Conservation (phyloP, 2,113 vertebrate genomes). For the Gnathonemus longibarbis region DNA sequence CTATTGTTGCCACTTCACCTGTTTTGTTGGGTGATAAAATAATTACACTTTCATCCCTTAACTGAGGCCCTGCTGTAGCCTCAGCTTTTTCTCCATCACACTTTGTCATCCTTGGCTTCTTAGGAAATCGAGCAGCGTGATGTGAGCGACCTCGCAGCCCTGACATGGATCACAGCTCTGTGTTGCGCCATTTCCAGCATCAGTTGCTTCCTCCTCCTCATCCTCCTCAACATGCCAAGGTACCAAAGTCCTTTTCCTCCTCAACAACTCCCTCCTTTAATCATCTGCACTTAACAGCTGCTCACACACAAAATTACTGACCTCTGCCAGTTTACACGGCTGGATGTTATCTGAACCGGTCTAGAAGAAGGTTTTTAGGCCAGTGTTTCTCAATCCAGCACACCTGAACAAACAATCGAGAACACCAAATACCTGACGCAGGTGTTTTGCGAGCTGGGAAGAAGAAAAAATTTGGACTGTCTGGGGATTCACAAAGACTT, state of each 20-base stretch:
- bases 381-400: not conserved
- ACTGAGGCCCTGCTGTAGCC: not conserved
- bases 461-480: not conserved
- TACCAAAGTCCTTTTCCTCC: constrained; percentile 2
- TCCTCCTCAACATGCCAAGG: constrained; percentile 53
- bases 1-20: not conserved
- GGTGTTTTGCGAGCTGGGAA: not conserved
- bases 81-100: not conserved
- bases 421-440: not conserved
- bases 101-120: not conserved
- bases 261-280: not conserved
- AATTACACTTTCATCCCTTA: not conserved
- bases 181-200: constrained; percentile 50
- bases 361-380: not conserved
- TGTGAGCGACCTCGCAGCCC: constrained; percentile 52
- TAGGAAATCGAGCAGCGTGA: constrained; percentile 47
- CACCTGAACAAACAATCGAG: not conserved
- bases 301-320: not conserved
- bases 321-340: not conserved
- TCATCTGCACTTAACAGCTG: not conserved
- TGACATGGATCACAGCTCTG: constrained; percentile 54
- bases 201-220: constrained; percentile 53
- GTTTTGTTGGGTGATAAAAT: not conserved
- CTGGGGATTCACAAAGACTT: not conserved
- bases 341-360: not conserved